Evolutionary conservation across 2,888 invertebrate genomes (phyloP), one percentile per base, ranked within the genome.

Genomic region (Spodoptera picta): DNA sequence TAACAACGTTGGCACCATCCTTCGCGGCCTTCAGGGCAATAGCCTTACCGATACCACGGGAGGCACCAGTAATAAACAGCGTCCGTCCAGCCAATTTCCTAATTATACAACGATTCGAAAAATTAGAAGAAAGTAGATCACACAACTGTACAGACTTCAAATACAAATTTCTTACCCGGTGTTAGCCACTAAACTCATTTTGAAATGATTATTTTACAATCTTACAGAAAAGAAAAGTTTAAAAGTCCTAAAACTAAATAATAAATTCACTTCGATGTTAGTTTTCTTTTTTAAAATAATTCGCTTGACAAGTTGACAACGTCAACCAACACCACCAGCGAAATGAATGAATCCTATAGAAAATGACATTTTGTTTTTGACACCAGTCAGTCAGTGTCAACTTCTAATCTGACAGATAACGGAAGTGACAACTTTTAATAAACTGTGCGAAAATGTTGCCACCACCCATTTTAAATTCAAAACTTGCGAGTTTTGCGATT

Each of bases 31-130:
- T 99, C 62, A 99, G 87, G 4, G 99, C 99, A 79, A 99, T 99
- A 14, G 97, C 97, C 92, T 98, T 98, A 0, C 99, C 99, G 83
- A 99, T 99, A 36, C 99, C 99, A 80, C 99, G 96, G 58, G 98
- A 99, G 14, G 98, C 99, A 49, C 99, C 99, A 36, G 99, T 99
- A 75, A 99, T 98, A 84, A 99, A 99, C 60, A 99, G 92, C 2
- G 99, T 99, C 76, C 97, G 96, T 2, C 99, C 99, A 73, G 98
- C 98, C 72, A 96, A 88, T 89, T 95, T 95, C 80, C 95, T 95
- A 77, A 80, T 75, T 60, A 68, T 23, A 87, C 71, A 82, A 54
- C 12, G 65, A 73, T 60, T 69, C 58, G 54, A 72, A 76, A 77
- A 65, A 66, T 67, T 73, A 47, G 60, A 69, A 75, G 65, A 71